phyloP scores from a whole-genome alignment of 2,797 vertebrate species.

The Leptodactylus fallax region DNA sequence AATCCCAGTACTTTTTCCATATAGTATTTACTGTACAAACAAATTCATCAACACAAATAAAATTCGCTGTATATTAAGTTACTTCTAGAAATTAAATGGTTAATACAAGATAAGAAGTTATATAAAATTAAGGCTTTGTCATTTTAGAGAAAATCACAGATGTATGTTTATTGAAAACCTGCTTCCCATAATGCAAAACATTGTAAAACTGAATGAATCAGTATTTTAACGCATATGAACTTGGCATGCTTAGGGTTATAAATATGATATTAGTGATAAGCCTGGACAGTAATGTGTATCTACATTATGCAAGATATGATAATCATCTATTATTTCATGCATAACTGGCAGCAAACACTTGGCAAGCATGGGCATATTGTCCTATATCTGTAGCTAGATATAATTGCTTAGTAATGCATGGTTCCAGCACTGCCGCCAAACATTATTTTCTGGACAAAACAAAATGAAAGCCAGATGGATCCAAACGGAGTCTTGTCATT shows the following conservation, averaged over 20 bases:
- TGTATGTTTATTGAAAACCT: too few relatives aligned
- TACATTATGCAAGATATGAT: neutral
- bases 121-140: too few relatives aligned
- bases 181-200: too few relatives aligned
- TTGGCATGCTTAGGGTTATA: neutral
- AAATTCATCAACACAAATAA: too few relatives aligned
- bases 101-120: too few relatives aligned
- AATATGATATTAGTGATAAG: neutral
- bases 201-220: too few relatives aligned
- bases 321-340: neutral
- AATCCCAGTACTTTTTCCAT: too few relatives aligned
- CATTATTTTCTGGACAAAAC: neutral
- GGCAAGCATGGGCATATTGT: neutral
- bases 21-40: too few relatives aligned
- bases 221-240: too few relatives aligned
- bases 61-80: too few relatives aligned
- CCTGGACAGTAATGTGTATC: neutral
- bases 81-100: too few relatives aligned
- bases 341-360: neutral
- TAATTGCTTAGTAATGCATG: slow-evolving; percentile 12
- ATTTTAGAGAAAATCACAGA: too few relatives aligned
- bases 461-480: slow-evolving; percentile 7
- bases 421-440: neutral
- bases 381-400: neutral
- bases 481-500: neutral